phyloP scores from a whole-genome alignment of 2,888 invertebrate genomes.

The Pyrgus malvae region DNA sequence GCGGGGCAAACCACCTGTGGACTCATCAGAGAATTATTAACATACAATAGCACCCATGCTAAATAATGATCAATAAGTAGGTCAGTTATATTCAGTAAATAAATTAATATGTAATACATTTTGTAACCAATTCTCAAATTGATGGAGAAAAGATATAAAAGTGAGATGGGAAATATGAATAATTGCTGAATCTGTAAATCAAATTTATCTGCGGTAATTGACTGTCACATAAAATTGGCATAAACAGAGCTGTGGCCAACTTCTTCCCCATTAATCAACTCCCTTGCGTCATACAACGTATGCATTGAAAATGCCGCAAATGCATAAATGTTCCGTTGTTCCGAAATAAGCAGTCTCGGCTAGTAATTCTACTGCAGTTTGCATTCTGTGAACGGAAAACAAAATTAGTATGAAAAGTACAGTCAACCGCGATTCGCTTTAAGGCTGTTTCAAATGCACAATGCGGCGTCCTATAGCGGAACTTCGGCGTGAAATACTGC shows the following conservation, averaged over 20 bases:
- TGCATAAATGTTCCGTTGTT: neutral
- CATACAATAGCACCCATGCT: neutral
- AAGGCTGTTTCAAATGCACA: slow-evolving; percentile 15
- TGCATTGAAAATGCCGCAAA: neutral
- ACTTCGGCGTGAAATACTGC: slow-evolving; percentile 8
- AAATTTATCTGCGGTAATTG: neutral
- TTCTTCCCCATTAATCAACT: neutral
- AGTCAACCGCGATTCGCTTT: slow-evolving; percentile 10
- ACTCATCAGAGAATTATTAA: neutral
- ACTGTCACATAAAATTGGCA: neutral
- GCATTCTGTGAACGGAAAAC: slow-evolving; percentile 14
- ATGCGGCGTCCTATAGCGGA: slow-evolving; percentile 23
- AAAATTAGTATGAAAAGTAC: slow-evolving; percentile 15
- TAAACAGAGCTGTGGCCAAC: neutral
- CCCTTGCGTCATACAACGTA: neutral
- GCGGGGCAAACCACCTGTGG: slow-evolving; percentile 15
- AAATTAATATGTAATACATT: too few species aligned
- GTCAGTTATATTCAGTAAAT: neutral
- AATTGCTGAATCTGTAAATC: neutral
- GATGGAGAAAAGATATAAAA: too few species aligned
- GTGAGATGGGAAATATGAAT: neutral
- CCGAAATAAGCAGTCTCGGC: neutral
- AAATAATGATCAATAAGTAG: neutral
- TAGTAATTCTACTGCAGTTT: slow-evolving; percentile 9
- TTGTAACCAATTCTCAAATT: too few species aligned